Evolutionary conservation across 2,113 vertebrate genomes (phyloP).

Genomic region (Talpa occidentalis): DNA sequence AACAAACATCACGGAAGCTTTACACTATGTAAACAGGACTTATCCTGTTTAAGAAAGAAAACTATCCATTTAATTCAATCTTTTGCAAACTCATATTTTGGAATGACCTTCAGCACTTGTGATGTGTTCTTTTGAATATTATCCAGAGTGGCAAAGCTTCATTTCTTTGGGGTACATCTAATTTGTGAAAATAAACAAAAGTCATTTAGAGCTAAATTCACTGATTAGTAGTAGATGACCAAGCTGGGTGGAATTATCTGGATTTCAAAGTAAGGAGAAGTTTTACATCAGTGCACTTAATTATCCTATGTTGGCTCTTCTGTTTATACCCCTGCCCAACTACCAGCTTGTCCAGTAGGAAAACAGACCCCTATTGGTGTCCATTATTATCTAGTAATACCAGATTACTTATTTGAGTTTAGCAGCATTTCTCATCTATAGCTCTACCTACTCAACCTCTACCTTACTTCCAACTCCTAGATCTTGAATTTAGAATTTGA

Average conservation of each 20-base stretch:
- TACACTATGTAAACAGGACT: neutral
- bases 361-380: neutral
- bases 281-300: neutral
- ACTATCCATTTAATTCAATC: neutral
- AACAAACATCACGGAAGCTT: neutral
- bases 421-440: neutral
- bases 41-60: constrained; percentile 21
- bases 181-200: constrained; percentile 1
- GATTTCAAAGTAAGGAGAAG: neutral
- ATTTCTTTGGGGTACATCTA: neutral
- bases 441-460: neutral
- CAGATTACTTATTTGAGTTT: neutral
- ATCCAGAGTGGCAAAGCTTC: neutral
- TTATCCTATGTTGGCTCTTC: neutral
- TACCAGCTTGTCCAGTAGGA: neutral
- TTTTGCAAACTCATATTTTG: constrained; percentile 11
- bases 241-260: neutral
- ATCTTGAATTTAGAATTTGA: constrained; percentile 16
- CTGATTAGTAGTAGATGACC: neutral
- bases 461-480: neutral
- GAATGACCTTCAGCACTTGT: neutral
- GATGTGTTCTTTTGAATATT: neutral
- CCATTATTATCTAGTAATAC: neutral
- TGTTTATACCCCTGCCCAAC: neutral
- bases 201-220: neutral